These are phyloP conservation scores for Apodemia zela DNA, from an alignment of 2,888 invertebrate species.

Conservation along the genomic window DNA sequence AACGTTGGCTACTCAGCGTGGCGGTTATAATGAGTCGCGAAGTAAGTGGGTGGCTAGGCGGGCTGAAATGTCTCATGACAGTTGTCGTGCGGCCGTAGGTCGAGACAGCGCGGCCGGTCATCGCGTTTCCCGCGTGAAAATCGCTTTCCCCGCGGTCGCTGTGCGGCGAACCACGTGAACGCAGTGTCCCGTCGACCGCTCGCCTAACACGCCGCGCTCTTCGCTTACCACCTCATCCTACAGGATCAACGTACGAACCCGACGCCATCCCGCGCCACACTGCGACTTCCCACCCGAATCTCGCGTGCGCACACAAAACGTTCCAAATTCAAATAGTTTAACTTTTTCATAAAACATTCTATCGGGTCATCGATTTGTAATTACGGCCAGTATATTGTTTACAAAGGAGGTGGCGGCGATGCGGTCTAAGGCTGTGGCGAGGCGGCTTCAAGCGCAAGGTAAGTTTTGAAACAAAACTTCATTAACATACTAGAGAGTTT, in stretches of 20 bases:
- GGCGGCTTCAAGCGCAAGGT: constrained; percentile 86
- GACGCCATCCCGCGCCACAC: constrained; percentile 61
- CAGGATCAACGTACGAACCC: constrained; percentile 54
- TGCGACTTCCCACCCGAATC: constrained; percentile 45
- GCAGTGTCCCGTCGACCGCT: constrained; percentile 78
- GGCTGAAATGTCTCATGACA: constrained; percentile 49
- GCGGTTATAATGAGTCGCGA: constrained; percentile 31
- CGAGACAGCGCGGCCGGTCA: constrained; percentile 68
- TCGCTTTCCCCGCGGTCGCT: constrained; percentile 72
- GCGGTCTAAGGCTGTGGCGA: constrained; percentile 87
- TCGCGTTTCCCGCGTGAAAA: constrained; percentile 77
- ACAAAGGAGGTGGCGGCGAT: constrained; percentile 68
- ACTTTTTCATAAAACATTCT: constrained; percentile 44
- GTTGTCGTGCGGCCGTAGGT: constrained; percentile 60
- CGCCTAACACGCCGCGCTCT: constrained; percentile 72
- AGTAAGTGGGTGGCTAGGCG: constrained; percentile 36
- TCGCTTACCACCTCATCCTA: constrained; percentile 47
- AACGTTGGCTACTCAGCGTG: constrained; percentile 31
- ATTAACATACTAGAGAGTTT: not conserved
- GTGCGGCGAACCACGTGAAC: constrained; percentile 65
- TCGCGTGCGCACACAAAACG: constrained; percentile 44
- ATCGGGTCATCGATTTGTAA: constrained; percentile 59
- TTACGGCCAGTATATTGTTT: constrained; percentile 53
- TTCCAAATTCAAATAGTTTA: constrained; percentile 46
- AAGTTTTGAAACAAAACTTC: constrained; percentile 44